A percentile compares a stretch with the other conserved stretches of the same genome.
Conservation (phyloP, 2,888 invertebrate species). For the Torymus aiolomorphi region DNA sequence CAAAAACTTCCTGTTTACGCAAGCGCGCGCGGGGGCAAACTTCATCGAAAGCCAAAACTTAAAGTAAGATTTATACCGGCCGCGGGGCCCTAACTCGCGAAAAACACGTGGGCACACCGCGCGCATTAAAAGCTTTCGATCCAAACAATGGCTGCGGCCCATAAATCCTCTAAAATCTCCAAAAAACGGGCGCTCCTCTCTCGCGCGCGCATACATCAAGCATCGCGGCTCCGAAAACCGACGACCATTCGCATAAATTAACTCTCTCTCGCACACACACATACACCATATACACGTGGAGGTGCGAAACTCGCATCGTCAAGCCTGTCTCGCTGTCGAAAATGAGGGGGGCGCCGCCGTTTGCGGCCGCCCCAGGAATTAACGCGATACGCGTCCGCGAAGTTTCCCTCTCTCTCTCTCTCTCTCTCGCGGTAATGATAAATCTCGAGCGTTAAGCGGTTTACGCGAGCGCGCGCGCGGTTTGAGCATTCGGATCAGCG, state of each 20-base stretch:
- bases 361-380: slow-evolving; percentile 55
- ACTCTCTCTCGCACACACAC: too few species aligned
- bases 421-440: slow-evolving; percentile 65
- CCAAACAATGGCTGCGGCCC: too few species aligned
- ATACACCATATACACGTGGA: neutral
- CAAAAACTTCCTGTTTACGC: too few species aligned
- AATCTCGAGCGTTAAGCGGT: slow-evolving; percentile 62
- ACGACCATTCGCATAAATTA: too few species aligned
- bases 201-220: too few species aligned
- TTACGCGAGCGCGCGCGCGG: slow-evolving; percentile 20
- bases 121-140: too few species aligned
- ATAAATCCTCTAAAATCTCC: too few species aligned
- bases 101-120: neutral
- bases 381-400: slow-evolving; percentile 60
- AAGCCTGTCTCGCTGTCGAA: slow-evolving; percentile 45
- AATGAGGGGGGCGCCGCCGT: slow-evolving; percentile 49
- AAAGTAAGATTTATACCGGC: neutral
- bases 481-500: slow-evolving; percentile 61
- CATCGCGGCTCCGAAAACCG: too few species aligned
- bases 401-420: slow-evolving; percentile 59
- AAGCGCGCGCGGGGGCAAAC: too few species aligned
- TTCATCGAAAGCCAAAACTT: neutral
- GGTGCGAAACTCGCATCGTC: slow-evolving; percentile 43
- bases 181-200: too few species aligned
- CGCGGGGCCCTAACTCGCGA: neutral